A percentile compares a stretch with the other conserved stretches of the same genome.
These are phyloP conservation scores for Eptatretus atami DNA, from an alignment of 2,797 vertebrate species.

Conservation along the genomic window DNA sequence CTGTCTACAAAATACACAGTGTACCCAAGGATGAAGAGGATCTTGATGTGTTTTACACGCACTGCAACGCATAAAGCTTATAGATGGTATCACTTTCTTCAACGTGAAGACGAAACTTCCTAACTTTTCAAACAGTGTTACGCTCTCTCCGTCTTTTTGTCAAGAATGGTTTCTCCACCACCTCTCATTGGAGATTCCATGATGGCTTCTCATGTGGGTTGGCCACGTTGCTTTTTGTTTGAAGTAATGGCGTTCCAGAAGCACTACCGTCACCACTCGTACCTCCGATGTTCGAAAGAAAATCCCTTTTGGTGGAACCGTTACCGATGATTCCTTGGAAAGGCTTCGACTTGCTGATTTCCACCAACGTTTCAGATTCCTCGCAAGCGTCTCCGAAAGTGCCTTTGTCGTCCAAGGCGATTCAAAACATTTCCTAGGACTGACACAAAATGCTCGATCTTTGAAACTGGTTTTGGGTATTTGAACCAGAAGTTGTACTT, in stretches of 20 bases:
- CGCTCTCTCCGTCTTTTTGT: slow-evolving; percentile 91
- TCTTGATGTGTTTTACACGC: slow-evolving; percentile 83
- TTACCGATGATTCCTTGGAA: not conserved
- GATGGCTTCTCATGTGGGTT: slow-evolving; percentile 50
- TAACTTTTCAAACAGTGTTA: slow-evolving; percentile 80
- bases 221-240: not conserved
- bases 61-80: slow-evolving; percentile 73
- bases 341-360: slow-evolving; percentile 54
- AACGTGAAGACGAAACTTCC: slow-evolving; percentile 73
- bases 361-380: slow-evolving; percentile 63
- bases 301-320: not conserved
- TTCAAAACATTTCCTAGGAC: slow-evolving; percentile 94
- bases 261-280: slow-evolving; percentile 58
- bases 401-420: slow-evolving; percentile 98
- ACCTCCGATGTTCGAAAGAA: not conserved
- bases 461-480: slow-evolving; percentile 95
- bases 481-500: slow-evolving; percentile 99
- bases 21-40: slow-evolving; percentile 81
- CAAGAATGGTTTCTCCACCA: slow-evolving; percentile 73
- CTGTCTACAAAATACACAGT: slow-evolving; percentile 72
- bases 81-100: slow-evolving; percentile 95
- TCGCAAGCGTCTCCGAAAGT: slow-evolving; percentile 87
- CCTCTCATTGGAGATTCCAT: slow-evolving; percentile 60
- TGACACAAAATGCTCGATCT: slow-evolving; percentile 94
- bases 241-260: slow-evolving; percentile 50